phyloP scores from a whole-genome alignment of 2,113 vertebrate species.

The Felis catus region DNA sequence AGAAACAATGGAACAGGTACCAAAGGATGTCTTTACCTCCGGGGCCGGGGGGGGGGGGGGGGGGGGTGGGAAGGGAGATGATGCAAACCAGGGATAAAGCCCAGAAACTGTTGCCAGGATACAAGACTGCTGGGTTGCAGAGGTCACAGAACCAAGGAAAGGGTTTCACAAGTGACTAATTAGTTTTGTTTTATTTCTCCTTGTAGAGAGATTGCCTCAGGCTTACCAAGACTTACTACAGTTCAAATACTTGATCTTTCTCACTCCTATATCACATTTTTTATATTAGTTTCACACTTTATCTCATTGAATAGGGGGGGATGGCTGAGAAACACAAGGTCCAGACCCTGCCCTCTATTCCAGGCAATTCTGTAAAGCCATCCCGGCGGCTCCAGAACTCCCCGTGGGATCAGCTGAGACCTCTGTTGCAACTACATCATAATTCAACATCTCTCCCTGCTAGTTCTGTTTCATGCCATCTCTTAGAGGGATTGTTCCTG shows the following conservation, averaged over 20 bases:
- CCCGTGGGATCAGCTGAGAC: neutral
- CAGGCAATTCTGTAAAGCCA: neutral
- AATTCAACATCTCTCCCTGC: neutral
- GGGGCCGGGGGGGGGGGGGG: neutral
- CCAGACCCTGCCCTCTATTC: neutral
- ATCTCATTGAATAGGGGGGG: neutral
- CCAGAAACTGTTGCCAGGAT: conserved; percentile 70
- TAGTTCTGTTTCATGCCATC: neutral
- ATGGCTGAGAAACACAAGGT: neutral
- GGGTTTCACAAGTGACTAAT: conserved; percentile 60
- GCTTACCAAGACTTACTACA: neutral
- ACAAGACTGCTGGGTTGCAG: conserved; percentile 51
- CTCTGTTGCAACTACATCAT: neutral
- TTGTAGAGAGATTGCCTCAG: conserved; percentile 24
- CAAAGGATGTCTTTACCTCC: conserved; percentile 5
- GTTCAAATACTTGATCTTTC: neutral
- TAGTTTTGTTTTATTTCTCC: conserved; percentile 56
- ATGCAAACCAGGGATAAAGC: conserved; percentile 63
- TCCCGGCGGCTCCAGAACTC: neutral
- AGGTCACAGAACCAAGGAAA: conserved; percentile 58
- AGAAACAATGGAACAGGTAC: conserved; percentile 50
- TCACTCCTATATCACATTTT: neutral
- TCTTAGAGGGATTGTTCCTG: neutral
- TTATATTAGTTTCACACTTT: neutral
- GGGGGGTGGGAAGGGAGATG: neutral